Evolutionary conservation across 92 coral and sea anemone species (phyloP).

Genomic region (Hydrozoanthus gracilis): DNA sequence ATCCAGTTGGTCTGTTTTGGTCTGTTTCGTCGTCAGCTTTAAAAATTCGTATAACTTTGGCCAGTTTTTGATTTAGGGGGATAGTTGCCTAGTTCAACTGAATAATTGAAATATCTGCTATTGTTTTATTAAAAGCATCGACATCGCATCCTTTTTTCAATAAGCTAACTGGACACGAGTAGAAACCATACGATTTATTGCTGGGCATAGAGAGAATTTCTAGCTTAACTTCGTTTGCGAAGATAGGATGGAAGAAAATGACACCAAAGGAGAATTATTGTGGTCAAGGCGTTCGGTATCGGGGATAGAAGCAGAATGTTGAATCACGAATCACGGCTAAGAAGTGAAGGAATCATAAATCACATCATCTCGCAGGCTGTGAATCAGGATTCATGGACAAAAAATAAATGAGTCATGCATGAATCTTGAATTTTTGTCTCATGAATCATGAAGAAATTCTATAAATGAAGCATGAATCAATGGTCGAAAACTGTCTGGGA

Average conservation of each 20-base stretch:
- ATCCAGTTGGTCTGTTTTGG: background rate
- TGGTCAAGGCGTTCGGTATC: background rate
- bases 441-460: no score
- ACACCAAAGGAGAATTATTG: slow-evolving; percentile 1
- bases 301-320: no score
- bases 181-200: slow-evolving; percentile 43
- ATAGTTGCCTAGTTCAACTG: slow-evolving; percentile 21
- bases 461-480: no score
- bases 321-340: no score
- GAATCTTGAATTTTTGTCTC: no score
- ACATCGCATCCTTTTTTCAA: slow-evolving; percentile 14
- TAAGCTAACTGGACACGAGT: slow-evolving; percentile 33
- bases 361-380: no score
- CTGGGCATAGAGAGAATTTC: slow-evolving; percentile 31
- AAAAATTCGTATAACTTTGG: no score
- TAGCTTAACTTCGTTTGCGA: slow-evolving; percentile 18
- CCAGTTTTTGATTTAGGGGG: no score
- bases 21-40: no score
- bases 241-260: slow-evolving; percentile 42
- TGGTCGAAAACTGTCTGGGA: no score
- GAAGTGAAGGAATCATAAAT: no score
- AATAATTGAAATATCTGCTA: slow-evolving; percentile 18
- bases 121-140: background rate
- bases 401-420: background rate
- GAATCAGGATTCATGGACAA: no score